A percentile compares a stretch with the other conserved stretches of the same genome.
These are phyloP conservation scores for Pangasius djambal DNA, from an alignment of 2,797 vertebrate species.

Conservation along the genomic window DNA sequence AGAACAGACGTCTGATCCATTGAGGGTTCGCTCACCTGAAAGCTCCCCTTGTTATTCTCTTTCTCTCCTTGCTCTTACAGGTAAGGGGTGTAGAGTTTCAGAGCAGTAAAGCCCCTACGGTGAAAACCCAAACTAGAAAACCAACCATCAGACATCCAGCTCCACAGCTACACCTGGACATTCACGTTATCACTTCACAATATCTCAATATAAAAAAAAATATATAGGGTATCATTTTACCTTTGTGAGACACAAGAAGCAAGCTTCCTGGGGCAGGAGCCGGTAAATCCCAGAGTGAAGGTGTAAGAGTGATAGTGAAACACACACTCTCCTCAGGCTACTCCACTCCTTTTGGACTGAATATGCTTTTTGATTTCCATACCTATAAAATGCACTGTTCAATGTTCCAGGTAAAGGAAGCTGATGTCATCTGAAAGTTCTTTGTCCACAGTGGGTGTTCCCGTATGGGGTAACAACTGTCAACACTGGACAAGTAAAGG, in stretches of 20 bases:
- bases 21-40: conserved; percentile 17
- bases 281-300: conserved; percentile 35
- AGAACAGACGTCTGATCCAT: neutral
- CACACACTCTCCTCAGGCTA: conserved; percentile 18
- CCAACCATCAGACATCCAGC: conserved; percentile 18
- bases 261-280: conserved; percentile 31
- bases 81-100: conserved; percentile 48
- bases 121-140: conserved; percentile 33
- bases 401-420: conserved; percentile 54
- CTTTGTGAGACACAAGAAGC: conserved; percentile 39
- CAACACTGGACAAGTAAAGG: conserved; percentile 61
- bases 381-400: conserved; percentile 15
- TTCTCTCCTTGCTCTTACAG: conserved; percentile 11
- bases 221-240: conserved; percentile 41
- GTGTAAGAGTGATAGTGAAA: conserved; percentile 17
- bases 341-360: neutral
- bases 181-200: neutral
- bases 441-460: conserved; percentile 64
- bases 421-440: conserved; percentile 61
- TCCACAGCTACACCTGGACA: neutral
- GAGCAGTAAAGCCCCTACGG: conserved; percentile 22
- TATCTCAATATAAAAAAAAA: neutral
- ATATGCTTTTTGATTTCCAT: conserved; percentile 13
- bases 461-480: conserved; percentile 56
- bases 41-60: neutral